Evolutionary conservation across 2,113 vertebrate species (phyloP).

Genomic region (Hepsetus odoe): DNA sequence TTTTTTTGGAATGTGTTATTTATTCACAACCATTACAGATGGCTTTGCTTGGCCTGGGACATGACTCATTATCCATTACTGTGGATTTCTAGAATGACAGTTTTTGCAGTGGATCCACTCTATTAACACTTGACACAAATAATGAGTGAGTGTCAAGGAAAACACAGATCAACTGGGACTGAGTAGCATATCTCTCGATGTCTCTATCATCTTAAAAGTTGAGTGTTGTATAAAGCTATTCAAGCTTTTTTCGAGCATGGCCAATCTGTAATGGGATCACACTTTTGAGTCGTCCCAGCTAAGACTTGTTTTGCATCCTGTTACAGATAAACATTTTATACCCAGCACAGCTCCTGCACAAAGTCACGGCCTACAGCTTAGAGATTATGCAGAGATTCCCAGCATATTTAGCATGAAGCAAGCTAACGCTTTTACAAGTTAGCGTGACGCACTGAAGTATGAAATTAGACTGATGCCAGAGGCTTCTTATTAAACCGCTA

Average conservation of each 20-base stretch:
- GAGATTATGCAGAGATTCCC: conserved; percentile 12
- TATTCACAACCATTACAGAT: too few relatives aligned
- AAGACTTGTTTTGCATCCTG: not conserved
- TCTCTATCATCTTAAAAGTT: not conserved
- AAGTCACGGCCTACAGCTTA: not conserved
- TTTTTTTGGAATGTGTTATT: too few relatives aligned
- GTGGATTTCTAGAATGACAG: not conserved
- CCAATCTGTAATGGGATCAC: conserved; percentile 5
- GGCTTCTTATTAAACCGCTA: not conserved
- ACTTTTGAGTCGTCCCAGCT: not conserved
- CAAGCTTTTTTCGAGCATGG: not conserved
- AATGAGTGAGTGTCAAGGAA: not conserved
- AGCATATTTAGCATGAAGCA: not conserved
- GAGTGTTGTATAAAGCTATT: not conserved
- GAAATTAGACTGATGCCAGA: not conserved
- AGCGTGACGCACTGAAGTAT: not conserved
- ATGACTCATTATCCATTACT: too few relatives aligned
- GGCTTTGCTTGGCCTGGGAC: too few relatives aligned
- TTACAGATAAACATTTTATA: not conserved
- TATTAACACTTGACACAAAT: not conserved
- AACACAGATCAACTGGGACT: not conserved
- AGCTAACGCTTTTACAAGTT: not conserved
- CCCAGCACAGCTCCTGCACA: not conserved
- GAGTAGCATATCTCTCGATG: not conserved
- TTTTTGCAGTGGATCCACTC: not conserved